Evolutionary conservation across 2,113 vertebrate species (phyloP), one percentile per base, ranked within the genome.

Genomic region (Axis porcinus): DNA sequence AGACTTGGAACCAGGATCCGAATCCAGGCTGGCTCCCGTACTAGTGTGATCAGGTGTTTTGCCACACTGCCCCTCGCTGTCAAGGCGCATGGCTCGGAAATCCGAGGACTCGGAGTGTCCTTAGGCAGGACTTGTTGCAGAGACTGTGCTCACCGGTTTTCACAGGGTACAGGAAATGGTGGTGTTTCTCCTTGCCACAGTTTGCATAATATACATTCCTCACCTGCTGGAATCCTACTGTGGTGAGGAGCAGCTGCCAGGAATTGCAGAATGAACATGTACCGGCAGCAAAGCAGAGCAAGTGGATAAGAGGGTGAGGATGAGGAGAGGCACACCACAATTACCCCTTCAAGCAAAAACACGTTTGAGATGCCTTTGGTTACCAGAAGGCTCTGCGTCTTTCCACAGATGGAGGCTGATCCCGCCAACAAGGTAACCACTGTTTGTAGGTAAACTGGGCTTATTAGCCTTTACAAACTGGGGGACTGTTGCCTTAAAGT

Each of bases 141-240:
- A 95, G n/a, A 4, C 64, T 9, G 92, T 89, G 92, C 70, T 30
- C 50, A 3, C 62, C 55, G 40, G 7, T 70, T 88, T 89, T 97
- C 50, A 10, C 47, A 27, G 16, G 7, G 93, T 27, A 1, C 13
- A 21, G 40, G 81, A 82, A 96, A 91, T 82, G 79, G 74, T 96
- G 86, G 43, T 94, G 91, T 90, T 98, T 60, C 90, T 91, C 28
- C 89, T 96, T 98, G 95, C 96, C 95, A 96, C 94, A 94, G 91
- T 96, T 98, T 97, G 81, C 79, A 50, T 74, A 96, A 36, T 27
- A 50, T 19, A 92, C 50, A 95, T 98, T 97, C 50, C 14, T 74
- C 67, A 97, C 27, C 94, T 98, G 96, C 74, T 86, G 88, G 97
- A 92, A 95, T 55, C 74, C 91, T 81, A 55, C 33, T 96, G 88